Evolutionary conservation across 1,140 invertebrate genomes (phyloP).

Genomic region (Heliconius hewitsoni): DNA sequence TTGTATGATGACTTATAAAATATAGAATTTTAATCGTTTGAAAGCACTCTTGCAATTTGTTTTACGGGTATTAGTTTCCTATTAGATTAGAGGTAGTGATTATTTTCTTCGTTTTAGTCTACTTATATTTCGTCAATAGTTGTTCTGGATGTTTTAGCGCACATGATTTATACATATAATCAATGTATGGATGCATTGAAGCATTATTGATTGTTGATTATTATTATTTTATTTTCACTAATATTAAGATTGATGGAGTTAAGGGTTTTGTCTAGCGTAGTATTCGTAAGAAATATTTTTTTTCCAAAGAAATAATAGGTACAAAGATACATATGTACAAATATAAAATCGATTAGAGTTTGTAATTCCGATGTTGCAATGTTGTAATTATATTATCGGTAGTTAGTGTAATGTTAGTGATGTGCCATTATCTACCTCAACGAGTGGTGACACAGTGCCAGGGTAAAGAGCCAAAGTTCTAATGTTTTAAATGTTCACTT

Average conservation of each 20-base stretch:
- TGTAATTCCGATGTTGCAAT: constrained; percentile 73
- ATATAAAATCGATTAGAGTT: constrained; percentile 61
- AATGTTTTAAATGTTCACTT: constrained; percentile 70
- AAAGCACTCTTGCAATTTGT: constrained; percentile 70
- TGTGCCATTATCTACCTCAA: constrained; percentile 78
- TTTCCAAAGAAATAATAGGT: constrained; percentile 80
- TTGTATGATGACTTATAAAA: not conserved
- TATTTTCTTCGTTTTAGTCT: constrained; percentile 69
- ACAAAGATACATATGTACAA: constrained; percentile 65
- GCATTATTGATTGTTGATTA: constrained; percentile 77
- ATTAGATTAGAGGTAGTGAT: constrained; percentile 67
- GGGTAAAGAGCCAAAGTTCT: constrained; percentile 77
- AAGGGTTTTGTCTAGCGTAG: constrained; percentile 56
- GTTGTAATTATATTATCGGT: constrained; percentile 65
- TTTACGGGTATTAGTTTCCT: constrained; percentile 81
- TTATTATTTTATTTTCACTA: constrained; percentile 79
- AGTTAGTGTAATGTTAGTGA: constrained; percentile 69
- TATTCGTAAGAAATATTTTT: constrained; percentile 56
- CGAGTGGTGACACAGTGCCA: constrained; percentile 58
- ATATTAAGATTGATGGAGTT: constrained; percentile 52
- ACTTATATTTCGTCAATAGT: constrained; percentile 56
- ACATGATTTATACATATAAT: constrained; percentile 55
- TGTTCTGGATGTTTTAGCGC: constrained; percentile 67
- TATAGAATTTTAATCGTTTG: not conserved
- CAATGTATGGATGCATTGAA: constrained; percentile 61